phyloP scores from a whole-genome alignment of 2,888 invertebrate species.

The Teleiodes luculella region DNA sequence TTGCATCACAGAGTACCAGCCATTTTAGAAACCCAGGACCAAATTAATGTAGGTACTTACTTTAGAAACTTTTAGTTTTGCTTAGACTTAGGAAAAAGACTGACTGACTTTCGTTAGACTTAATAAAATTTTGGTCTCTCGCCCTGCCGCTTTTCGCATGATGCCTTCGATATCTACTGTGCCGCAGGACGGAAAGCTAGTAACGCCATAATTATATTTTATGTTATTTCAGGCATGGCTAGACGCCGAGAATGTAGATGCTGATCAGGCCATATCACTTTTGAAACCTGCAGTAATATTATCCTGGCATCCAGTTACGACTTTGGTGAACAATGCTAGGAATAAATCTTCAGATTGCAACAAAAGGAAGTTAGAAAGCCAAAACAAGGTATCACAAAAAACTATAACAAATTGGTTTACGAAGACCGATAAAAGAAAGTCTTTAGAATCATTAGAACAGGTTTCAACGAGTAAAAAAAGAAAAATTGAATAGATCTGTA shows the following conservation, averaged over 20 bases:
- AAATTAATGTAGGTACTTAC: conserved; percentile 49
- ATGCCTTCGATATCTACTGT: too few species aligned
- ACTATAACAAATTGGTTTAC: conserved; percentile 66
- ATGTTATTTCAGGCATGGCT: conserved; percentile 81
- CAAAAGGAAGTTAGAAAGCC: conserved; percentile 55
- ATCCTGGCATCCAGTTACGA: conserved; percentile 84
- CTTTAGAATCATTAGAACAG: conserved; percentile 23
- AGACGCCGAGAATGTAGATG: conserved; percentile 74
- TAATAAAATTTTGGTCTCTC: too few species aligned
- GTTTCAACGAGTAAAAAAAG: conserved; percentile 32
- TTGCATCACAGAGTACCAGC: conserved; percentile 90
- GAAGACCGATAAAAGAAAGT: conserved; percentile 53
- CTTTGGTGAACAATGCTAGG: conserved; percentile 83
- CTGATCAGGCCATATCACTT: conserved; percentile 71
- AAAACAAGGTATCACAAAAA: conserved; percentile 57
- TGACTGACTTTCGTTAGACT: too few species aligned
- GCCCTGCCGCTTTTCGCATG: too few species aligned
- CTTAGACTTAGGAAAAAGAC: too few species aligned
- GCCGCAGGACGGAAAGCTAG: too few species aligned
- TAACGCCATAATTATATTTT: too few species aligned
- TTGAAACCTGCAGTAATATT: conserved; percentile 77
- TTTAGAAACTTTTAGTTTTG: not conserved
- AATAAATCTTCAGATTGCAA: conserved; percentile 82
- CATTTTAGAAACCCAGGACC: conserved; percentile 83
- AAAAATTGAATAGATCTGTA: conserved; percentile 26